Evolutionary conservation across 1,140 invertebrate genomes (phyloP).

Genomic region (Drosophila arizonae): DNA sequence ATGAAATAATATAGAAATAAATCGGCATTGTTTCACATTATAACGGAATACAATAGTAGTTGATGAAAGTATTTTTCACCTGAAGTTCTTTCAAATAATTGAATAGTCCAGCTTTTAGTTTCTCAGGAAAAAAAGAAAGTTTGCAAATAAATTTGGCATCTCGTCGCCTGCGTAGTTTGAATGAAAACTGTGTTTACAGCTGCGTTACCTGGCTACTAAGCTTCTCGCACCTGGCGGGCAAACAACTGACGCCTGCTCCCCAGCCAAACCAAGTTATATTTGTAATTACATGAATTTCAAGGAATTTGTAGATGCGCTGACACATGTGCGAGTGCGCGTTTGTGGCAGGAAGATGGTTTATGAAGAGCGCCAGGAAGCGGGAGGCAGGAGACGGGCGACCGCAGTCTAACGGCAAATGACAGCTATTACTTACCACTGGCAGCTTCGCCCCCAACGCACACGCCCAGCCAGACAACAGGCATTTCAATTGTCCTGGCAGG

Average conservation of each 20-base stretch:
- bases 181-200: too few relatives aligned
- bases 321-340: conserved; percentile 9
- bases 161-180: too few relatives aligned
- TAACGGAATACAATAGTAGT: too few relatives aligned
- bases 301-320: conserved; percentile 46
- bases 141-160: too few relatives aligned
- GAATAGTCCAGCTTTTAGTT: too few relatives aligned
- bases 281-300: conserved; percentile 65
- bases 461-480: conserved; percentile 58
- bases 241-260: not conserved
- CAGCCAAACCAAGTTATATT: conserved; percentile 27
- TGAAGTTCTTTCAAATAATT: too few relatives aligned
- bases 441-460: conserved; percentile 6
- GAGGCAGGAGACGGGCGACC: conserved; percentile 49
- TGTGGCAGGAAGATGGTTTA: conserved; percentile 30
- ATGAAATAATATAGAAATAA: too few relatives aligned
- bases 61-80: too few relatives aligned
- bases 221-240: not conserved
- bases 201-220: conserved; percentile 4
- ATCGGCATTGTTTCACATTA: too few relatives aligned
- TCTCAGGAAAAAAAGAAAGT: too few relatives aligned
- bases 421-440: conserved; percentile 63
- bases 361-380: conserved; percentile 5
- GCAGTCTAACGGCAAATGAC: conserved; percentile 53
- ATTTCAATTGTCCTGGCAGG: conserved; percentile 76